These are phyloP conservation scores for Limnephilus lunatus DNA, from an alignment of 2,888 invertebrate species.

Conservation along the genomic window DNA sequence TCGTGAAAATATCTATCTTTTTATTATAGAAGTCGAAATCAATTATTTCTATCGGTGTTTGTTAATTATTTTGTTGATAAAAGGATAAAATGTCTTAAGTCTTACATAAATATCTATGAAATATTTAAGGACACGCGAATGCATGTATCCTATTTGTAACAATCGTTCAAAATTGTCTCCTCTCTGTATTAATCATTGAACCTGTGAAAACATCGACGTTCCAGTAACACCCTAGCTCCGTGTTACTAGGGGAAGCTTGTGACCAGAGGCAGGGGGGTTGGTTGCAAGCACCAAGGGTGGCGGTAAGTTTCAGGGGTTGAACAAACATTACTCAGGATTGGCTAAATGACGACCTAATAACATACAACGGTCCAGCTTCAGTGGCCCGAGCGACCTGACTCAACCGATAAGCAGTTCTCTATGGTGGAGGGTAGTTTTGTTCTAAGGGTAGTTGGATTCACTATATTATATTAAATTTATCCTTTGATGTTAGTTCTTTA, in stretches of 20 bases:
- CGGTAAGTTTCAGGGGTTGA: neutral
- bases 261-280: neutral
- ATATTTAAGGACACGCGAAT: no score
- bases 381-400: neutral
- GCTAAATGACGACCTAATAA: slow-evolving; percentile 32
- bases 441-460: neutral
- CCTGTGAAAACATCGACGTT: neutral
- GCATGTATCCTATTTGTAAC: no score
- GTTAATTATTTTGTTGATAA: no score
- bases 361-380: neutral
- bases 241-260: neutral
- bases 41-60: no score
- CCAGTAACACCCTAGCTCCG: neutral
- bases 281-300: neutral
- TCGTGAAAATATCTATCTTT: no score
- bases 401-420: neutral
- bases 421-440: neutral
- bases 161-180: neutral
- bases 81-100: no score
- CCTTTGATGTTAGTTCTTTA: neutral
- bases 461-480: neutral
- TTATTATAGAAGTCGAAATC: no score
- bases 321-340: slow-evolving; percentile 14
- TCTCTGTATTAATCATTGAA: neutral
- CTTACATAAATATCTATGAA: neutral